Evolutionary conservation across 2,113 vertebrate species (phyloP).

Genomic region (Mola mola): DNA sequence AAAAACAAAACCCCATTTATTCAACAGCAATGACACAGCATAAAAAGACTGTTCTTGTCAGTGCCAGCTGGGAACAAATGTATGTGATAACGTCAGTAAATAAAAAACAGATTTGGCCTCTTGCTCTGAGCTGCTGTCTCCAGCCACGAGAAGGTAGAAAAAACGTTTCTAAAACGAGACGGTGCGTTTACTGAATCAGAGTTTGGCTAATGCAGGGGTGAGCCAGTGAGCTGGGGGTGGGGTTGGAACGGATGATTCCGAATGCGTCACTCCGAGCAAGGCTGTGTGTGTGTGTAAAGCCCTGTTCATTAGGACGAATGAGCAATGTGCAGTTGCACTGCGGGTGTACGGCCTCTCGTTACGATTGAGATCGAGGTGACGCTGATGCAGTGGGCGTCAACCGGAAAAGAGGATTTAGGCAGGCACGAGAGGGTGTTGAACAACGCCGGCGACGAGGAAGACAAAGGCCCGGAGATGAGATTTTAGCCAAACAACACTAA

Average conservation of each 20-base stretch:
- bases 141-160: neutral
- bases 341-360: slow-evolving; percentile 68
- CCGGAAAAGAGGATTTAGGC: slow-evolving; percentile 27
- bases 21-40: neutral
- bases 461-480: slow-evolving; percentile 26
- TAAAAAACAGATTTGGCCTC: neutral
- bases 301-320: slow-evolving; percentile 64
- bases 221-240: no score
- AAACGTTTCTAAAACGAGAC: neutral
- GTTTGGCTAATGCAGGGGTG: slow-evolving; percentile 13
- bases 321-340: slow-evolving; percentile 37
- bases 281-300: slow-evolving; percentile 30
- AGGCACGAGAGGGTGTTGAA: slow-evolving; percentile 18
- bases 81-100: neutral
- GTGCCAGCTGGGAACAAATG: neutral
- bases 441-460: no score
- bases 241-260: slow-evolving; percentile 14
- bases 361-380: slow-evolving; percentile 56
- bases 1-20: neutral
- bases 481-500: slow-evolving; percentile 9
- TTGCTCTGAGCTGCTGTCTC: neutral
- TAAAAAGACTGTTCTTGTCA: no score
- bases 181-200: slow-evolving; percentile 14
- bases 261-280: slow-evolving; percentile 14
- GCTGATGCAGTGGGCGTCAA: slow-evolving; percentile 64